Base-by-base conservation (phyloP, 2,113 vertebrate species). In the Chascanopsetta lugubris region DNA sequence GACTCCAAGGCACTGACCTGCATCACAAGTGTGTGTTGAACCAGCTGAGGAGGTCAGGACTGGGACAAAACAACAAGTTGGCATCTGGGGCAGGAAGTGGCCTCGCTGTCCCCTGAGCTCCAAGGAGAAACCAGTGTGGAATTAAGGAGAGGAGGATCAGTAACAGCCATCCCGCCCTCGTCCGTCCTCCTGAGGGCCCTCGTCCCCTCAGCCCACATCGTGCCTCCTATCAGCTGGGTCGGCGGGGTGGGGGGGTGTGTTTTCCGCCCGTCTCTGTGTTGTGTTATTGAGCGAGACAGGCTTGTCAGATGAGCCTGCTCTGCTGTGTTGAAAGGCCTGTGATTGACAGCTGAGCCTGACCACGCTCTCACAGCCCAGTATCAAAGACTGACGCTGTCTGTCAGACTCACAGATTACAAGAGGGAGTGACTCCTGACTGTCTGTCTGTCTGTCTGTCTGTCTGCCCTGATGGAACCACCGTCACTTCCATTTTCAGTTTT, bases 141-240 rank as follows among this genome's bases (percentile, higher is more conserved):
- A 56, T 34, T 56, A 75, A 57, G 63, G 57, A 63, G 63, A 73
- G 54, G 17, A 3, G 79, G 74, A 88, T 88, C 84, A 63, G 86
- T 88, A 80, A 87, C 88, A 82, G 43, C 54, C 21, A 61, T 46
- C 54, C 83, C 40, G 72, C 48, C 81, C 79, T 86, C 75, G 82
- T 77, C 83, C 85, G 83, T 65, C 82, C 75, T 82, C 64, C 53
- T 49, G 34, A n/a, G 70, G 76, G 66, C 49, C 61, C 71, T 65
- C 42, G 69, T 79, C 63, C 76, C 69, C 26, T 67, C 45, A 9
- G 70, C 51, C 64, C 47, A 27, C 53, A 46, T 66, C 59, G 67
- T 56, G 73, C 63, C 65, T 61, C 69, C 77, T 61, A 40, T 80
- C 80, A 57, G 69, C 67, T 24, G 67, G 67, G 60, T 62, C 26